Base-by-base conservation (phyloP, 2,113 vertebrate genomes). In the Percina caprodes region DNA sequence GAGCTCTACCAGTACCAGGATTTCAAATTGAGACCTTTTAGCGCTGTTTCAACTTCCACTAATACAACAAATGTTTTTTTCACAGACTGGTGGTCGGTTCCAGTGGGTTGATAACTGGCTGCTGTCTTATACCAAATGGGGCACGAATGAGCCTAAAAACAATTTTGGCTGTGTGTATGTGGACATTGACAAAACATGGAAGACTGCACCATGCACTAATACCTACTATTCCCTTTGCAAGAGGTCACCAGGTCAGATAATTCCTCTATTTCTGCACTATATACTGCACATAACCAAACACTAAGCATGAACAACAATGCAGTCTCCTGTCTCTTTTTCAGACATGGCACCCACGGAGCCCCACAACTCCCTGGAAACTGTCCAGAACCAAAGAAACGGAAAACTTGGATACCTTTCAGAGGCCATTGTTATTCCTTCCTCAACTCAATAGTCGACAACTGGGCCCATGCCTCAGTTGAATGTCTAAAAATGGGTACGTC, bases 41-140 rank as follows among this genome's bases (percentile, higher is more conserved):
- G 13, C 14, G n/a, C 23, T 6, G 48, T 39, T 56, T 30, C 13
- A 49, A 56, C 13, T 1, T 70, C 21, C 12, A 23, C 1, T 0
- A n/a, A 69, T 39, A 14, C 5, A 19, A 45, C 13, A 39, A 21
- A 2, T 23, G 9, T 16, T 71, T 24, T 59, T 45, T 7, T 72
- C 78, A 77, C 88, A 99, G 98, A 99, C 97, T 0, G 46, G 67
- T 19, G 95, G 95, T 5, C 94, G 68, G 5, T 99, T 95, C 46
- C 91, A 87, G 39, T 99, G 98, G 98, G 93, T 95, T 6, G 98
- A 99, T 85, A 96, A 95, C 42, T 99, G 97, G 97, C 88, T 76
- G 48, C 85, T 99, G 88, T 94, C 94, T 19, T 99, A 95, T 60
- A 96, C 96, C 0, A 97, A 96, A 63, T 99, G 98, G 98, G 97